These are phyloP conservation scores for Trichechus manatus DNA, from an alignment of 2,113 vertebrate genomes.

Conservation along the genomic window DNA sequence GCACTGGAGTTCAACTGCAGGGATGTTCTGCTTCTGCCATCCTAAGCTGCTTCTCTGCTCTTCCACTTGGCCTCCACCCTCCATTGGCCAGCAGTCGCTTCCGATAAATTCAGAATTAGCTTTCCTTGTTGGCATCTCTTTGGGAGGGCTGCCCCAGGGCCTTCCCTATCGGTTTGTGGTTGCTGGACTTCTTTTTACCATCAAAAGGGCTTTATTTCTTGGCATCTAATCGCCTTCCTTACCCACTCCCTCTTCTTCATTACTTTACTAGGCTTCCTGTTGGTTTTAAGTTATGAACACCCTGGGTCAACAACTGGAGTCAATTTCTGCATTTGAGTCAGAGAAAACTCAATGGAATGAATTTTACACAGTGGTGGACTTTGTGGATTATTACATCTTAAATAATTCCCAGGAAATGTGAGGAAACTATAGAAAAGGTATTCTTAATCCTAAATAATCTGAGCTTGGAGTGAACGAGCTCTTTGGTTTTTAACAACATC, in stretches of 20 bases:
- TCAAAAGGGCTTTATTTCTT: conserved; percentile 73
- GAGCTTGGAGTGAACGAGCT: background rate
- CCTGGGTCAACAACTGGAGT: background rate
- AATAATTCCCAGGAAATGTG: conserved; percentile 62
- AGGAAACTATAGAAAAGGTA: conserved; percentile 8
- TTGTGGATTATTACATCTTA: conserved; percentile 9
- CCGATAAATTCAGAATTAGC: conserved; percentile 13
- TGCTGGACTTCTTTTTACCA: conserved; percentile 41
- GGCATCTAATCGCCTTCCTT: conserved; percentile 58
- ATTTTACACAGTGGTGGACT: conserved; percentile 34
- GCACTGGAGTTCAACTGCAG: rapidly evolving
- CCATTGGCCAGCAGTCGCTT: background rate
- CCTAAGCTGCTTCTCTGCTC: background rate
- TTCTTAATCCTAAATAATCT: background rate
- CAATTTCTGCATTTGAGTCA: conserved; percentile 41
- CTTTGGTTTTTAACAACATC: background rate
- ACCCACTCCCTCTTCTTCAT: background rate
- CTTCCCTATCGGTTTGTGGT: conserved; percentile 71
- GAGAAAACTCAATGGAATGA: conserved; percentile 1
- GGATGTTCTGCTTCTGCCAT: rapidly evolving
- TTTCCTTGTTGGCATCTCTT: conserved; percentile 64
- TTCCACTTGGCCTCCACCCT: background rate
- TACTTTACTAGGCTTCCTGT: conserved; percentile 59
- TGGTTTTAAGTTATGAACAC: conserved; percentile 50
- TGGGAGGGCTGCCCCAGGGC: conserved; percentile 48